phyloP scores from a whole-genome alignment of 2,113 vertebrate species.

The Gallinago jamesoni region DNA sequence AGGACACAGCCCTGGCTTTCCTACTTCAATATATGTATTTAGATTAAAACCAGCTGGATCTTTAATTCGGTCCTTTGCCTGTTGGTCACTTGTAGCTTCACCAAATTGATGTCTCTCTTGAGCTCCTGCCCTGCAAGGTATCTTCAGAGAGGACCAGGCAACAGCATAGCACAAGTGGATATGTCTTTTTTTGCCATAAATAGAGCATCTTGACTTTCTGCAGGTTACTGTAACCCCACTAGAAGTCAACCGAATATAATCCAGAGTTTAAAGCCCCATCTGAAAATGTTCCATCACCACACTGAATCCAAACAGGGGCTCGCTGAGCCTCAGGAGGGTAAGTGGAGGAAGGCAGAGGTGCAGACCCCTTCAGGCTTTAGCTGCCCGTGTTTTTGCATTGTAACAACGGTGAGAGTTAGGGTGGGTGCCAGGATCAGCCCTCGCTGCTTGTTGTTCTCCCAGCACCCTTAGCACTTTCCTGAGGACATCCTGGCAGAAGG shows the following conservation, averaged over 20 bases:
- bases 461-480: neutral
- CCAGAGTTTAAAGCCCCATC: conserved; percentile 80
- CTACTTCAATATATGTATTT: neutral
- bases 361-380: conserved; percentile 20
- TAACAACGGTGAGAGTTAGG: conserved; percentile 24
- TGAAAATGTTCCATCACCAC: conserved; percentile 75
- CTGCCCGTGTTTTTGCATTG: neutral
- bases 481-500: neutral
- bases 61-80: neutral
- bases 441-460: neutral
- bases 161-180: neutral
- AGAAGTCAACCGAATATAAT: conserved; percentile 85
- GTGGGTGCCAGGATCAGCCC: conserved; percentile 14
- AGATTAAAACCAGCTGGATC: neutral
- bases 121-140: neutral
- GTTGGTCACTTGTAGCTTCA: neutral
- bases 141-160: neutral
- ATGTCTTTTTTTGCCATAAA: neutral
- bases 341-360: conserved; percentile 69
- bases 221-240: conserved; percentile 82
- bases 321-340: conserved; percentile 73
- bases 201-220: conserved; percentile 69
- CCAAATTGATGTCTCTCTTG: accelerated
- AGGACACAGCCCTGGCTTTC: neutral
- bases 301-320: conserved; percentile 70